Conservation (phyloP, 2,888 invertebrate species). For the Nesidiocoris tenuis region DNA sequence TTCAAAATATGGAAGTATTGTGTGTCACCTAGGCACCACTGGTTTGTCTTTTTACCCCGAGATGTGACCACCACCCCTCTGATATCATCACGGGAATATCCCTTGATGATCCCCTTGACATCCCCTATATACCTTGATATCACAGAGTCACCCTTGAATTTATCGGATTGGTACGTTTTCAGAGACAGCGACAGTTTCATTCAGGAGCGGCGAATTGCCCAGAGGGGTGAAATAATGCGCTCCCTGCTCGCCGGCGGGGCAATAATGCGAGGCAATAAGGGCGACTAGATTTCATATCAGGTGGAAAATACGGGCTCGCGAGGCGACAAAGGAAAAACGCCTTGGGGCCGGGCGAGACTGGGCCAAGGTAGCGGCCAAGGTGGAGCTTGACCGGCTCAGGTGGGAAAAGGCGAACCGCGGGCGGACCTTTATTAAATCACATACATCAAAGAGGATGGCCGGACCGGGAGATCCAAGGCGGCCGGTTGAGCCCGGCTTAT, state of each 20-base stretch:
- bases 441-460: neutral
- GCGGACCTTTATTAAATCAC: slow-evolving; percentile 7
- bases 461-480: neutral
- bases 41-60: no score
- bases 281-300: neutral
- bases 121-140: no score
- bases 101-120: no score
- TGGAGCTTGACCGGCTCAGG: neutral
- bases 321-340: neutral
- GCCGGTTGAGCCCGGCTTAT: neutral
- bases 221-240: no score
- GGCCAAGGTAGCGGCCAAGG: neutral
- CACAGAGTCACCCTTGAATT: no score
- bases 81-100: no score
- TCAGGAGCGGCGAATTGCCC: no score
- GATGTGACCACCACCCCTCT: no score
- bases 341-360: neutral
- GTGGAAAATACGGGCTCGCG: neutral
- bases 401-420: neutral
- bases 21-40: no score
- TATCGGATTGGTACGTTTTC: no score
- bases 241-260: neutral
- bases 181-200: no score
- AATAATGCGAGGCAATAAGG: neutral
- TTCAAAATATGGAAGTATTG: no score